Conservation (phyloP, 1,140 invertebrate species). For the Dolichoris vasculosae region DNA sequence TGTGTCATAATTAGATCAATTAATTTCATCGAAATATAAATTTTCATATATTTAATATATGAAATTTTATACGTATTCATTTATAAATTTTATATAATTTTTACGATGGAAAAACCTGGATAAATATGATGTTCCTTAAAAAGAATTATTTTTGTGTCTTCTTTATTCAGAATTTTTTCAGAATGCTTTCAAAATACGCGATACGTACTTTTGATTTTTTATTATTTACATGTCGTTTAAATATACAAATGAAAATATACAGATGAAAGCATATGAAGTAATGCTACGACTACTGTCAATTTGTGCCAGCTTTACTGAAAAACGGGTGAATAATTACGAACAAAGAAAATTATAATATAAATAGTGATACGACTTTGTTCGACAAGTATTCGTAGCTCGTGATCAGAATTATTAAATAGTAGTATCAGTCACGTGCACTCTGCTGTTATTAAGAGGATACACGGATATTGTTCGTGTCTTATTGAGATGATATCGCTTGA, state of each 20-base stretch:
- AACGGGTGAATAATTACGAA: conserved; percentile 61
- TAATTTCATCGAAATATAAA: too few species aligned
- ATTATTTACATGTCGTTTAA: too few species aligned
- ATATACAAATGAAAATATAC: background rate
- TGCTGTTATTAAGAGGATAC: background rate
- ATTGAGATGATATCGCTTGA: background rate
- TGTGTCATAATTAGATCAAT: too few species aligned
- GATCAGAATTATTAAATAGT: conserved; percentile 55
- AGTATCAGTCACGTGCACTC: background rate
- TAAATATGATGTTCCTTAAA: too few species aligned
- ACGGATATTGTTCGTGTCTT: background rate
- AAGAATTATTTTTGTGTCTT: too few species aligned
- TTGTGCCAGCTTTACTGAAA: background rate
- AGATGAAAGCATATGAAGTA: background rate
- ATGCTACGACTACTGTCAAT: background rate
- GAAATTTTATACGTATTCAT: too few species aligned
- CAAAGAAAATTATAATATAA: conserved; percentile 60
- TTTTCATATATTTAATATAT: too few species aligned
- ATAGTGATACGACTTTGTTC: conserved; percentile 69
- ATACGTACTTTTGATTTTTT: too few species aligned
- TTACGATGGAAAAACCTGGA: too few species aligned
- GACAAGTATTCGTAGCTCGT: conserved; percentile 68
- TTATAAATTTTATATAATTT: too few species aligned
- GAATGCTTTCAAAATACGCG: too few species aligned
- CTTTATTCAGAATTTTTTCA: too few species aligned